phyloP scores from a whole-genome alignment of 2,113 vertebrate genomes.

The Larimichthys polyactis region DNA sequence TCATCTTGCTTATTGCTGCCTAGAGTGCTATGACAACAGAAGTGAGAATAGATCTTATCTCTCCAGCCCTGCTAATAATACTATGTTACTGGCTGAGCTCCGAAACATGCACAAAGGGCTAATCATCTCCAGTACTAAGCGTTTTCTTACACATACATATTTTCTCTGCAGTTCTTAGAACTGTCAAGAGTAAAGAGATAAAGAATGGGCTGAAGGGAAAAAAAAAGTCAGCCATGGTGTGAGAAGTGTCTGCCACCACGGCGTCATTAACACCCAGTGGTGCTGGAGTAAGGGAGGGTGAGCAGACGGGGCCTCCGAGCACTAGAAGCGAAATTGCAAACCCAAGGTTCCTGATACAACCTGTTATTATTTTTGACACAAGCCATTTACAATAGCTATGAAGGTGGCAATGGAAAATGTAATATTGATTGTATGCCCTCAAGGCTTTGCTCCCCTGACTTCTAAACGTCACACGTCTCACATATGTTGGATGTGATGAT shows the following conservation, averaged over 20 bases:
- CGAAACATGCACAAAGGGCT: conserved; percentile 63
- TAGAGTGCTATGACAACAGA: conserved; percentile 74
- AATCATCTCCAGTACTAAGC: conserved; percentile 57
- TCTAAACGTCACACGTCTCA: conserved; percentile 78
- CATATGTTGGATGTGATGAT: conserved; percentile 74
- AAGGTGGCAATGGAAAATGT: conserved; percentile 89
- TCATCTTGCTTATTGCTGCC: conserved; percentile 75
- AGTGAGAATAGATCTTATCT: conserved; percentile 73
- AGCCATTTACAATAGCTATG: conserved; percentile 90
- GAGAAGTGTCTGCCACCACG: conserved; percentile 75
- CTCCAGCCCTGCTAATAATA: conserved; percentile 60
- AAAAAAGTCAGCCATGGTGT: conserved; percentile 61
- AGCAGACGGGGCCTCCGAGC: conserved; percentile 79
- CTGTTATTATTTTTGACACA: conserved; percentile 91
- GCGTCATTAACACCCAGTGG: conserved; percentile 80
- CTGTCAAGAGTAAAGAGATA: conserved; percentile 73
- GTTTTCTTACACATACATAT: conserved; percentile 53
- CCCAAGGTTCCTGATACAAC: conserved; percentile 88
- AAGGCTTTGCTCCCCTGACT: conserved; percentile 85
- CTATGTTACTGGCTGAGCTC: conserved; percentile 50
- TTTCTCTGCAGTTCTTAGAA: conserved; percentile 52
- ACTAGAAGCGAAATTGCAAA: conserved; percentile 86
- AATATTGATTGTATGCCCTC: conserved; percentile 88
- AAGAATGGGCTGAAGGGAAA: conserved; percentile 54
- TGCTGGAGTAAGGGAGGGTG: conserved; percentile 67